Evolutionary conservation across 2,113 vertebrate genomes (phyloP), one percentile per base, ranked within the genome.

Genomic region (Myrmecobius fasciatus): DNA sequence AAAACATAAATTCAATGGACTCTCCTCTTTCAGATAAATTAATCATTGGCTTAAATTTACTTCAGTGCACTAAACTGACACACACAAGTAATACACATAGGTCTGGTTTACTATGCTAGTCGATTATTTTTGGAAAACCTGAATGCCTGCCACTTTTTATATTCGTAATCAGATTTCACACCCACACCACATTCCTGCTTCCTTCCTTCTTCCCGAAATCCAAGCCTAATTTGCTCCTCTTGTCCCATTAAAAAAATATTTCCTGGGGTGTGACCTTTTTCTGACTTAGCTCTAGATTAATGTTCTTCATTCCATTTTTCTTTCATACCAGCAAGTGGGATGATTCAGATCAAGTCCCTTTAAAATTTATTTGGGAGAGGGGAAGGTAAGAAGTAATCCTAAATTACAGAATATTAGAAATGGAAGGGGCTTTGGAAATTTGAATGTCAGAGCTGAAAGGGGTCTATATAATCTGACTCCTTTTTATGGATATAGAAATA

Each of bases 241-340:
- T 83, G 67, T 43, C n/a, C 36, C 67, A 83, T 43, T 14, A 83
- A 83, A 43, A 83, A 83, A 83, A n/a, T 83, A 83, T 43, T 83
- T 83, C 67, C 67, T 83, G 67, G 67, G n/a, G 67, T 83, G 67
- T 83, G 67, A 83, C 67, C 67, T 83, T 83, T 83, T 20, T 83
- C 67, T 83, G 20, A 83, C 36, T 75, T 75, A 43, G n/a, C 67
- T n/a, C 67, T 43, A 43, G 67, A 83, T n/a, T 83, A 83, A 83
- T 83, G n/a, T 83, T 83, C n/a, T 83, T n/a, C n/a, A 83, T 83
- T 83, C 67, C n/a, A 83, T 83, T 83, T 83, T 83, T 83, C 67
- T 43, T 24, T 83, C 67, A 83, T 43, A 22, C 67, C n/a, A 43
- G 6, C 36, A 24, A 43, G 20, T 24, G 17, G n/a, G n/a, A 43